phyloP scores from a whole-genome alignment of 2,888 invertebrate genomes.

The Teleogryllus oceanicus region DNA sequence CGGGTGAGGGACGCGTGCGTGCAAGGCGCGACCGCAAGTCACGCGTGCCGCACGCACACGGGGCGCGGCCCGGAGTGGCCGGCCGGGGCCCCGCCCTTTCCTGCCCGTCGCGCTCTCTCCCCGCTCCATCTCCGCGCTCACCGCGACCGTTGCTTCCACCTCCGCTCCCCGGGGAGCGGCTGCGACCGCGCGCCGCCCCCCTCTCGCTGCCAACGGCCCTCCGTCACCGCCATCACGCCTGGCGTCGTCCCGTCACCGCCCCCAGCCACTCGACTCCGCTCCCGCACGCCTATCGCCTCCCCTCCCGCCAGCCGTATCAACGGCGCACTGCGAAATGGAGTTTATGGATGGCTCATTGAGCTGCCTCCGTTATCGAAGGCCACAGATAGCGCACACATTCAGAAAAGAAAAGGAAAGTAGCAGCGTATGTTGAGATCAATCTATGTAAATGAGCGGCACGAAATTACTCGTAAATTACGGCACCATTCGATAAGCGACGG shows the following conservation, averaged over 20 bases:
- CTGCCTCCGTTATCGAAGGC: neutral
- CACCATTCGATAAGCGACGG: neutral
- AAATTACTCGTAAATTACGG: conserved; percentile 2
- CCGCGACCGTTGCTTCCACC: neutral
- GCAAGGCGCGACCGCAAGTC: no score
- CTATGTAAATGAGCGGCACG: conserved; percentile 9
- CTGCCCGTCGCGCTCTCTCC: neutral
- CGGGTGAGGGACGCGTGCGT: no score
- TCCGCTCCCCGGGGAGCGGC: neutral
- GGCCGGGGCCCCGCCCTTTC: no score
- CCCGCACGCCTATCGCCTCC: neutral
- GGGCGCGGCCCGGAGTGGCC: no score
- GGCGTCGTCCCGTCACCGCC: neutral
- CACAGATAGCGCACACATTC: neutral
- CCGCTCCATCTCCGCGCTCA: neutral
- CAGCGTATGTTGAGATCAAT: conserved; percentile 2
- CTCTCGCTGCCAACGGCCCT: neutral
- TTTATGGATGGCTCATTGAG: conserved; percentile 18
- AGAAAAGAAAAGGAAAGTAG: conserved; percentile 11
- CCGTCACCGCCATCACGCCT: neutral
- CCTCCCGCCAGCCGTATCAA: neutral
- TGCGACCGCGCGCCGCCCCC: neutral
- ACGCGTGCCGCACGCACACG: no score
- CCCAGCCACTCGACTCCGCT: neutral
- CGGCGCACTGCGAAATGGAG: conserved; percentile 7